Conservation (phyloP, 2,888 invertebrate genomes). For the Hofmannophila pseudospretella region DNA sequence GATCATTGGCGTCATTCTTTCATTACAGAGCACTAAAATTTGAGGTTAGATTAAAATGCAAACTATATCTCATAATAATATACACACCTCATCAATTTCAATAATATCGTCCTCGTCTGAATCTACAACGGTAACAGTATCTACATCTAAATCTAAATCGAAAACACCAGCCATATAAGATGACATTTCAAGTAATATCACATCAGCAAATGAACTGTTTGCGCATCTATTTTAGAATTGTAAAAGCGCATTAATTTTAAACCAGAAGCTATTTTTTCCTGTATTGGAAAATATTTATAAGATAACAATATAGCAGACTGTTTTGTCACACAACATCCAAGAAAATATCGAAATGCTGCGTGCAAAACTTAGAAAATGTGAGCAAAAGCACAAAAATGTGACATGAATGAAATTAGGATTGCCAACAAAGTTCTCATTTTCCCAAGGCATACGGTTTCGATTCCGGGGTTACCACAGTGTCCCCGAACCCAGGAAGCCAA, state of each 20-base stretch:
- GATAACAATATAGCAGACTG: neutral
- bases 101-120: constrained; percentile 94
- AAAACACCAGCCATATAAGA: constrained; percentile 92
- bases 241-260: neutral
- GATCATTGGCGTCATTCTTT: constrained; percentile 74
- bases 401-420: neutral
- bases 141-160: constrained; percentile 90
- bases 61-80: constrained; percentile 10
- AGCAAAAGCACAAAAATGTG: neutral
- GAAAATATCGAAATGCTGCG: neutral
- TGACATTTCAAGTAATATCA: constrained; percentile 75
- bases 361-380: too few relatives aligned
- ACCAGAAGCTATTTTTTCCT: neutral
- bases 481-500: too few relatives aligned
- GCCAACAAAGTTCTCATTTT: too few relatives aligned
- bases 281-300: neutral
- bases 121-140: constrained; percentile 81
- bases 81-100: constrained; percentile 89
- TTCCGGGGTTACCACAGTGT: too few relatives aligned
- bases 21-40: constrained; percentile 25
- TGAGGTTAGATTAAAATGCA: constrained; percentile 45
- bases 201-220: constrained; percentile 56
- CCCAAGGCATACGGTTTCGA: too few relatives aligned
- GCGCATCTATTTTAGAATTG: neutral
- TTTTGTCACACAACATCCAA: neutral